Base-by-base conservation (phyloP, 2,113 vertebrate species). In the Recurvirostra avosetta region DNA sequence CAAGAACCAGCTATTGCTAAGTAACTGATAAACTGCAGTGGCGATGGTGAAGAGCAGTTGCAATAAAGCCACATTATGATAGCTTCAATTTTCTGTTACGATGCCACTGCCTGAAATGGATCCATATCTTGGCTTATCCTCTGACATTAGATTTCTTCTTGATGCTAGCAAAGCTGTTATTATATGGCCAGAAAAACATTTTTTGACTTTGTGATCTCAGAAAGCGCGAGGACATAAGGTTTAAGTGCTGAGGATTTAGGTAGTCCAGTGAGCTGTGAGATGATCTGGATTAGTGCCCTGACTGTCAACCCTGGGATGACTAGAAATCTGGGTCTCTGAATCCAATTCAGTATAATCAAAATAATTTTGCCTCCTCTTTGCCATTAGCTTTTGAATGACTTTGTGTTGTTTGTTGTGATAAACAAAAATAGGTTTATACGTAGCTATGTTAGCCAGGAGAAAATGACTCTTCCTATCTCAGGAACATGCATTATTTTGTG, bases 241-340 rank as follows among this genome's bases (percentile, higher is more conserved):
- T 95, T 79, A 96, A 95, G 78, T 66, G 88, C 78, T 86, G 85
- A 96, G 90, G 93, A 94, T 96, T 95, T 92, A 88, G n/a, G 47
- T 49, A 93, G 74, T 63, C 45, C 63, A 76, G 85, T 70, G 62
- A 94, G 81, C 87, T 88, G 49, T 65, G 77, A 92, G 87, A 87
- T 94, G 85, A 95, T 92, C 86, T 94, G 88, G 93, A 92, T 95
- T 96, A 87, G 26, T 73, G 71, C 62, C 62, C 26, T 67, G 75
- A 72, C 68, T 61, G 19, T 41, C 88, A 86, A 2, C 88, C 20
- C 30, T 41, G 59, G 58, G 29, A 70, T 53, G 58, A 68, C 36
- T 52, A 23, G 73, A 90, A 94, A 88, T 79, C 58, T 70, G 22
- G 45, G 88, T 52, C 78, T 94, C 40, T 38, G 75, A 76, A 71